Conservation (phyloP, 2,888 invertebrate genomes). For the Ctenicera cuprea region DNA sequence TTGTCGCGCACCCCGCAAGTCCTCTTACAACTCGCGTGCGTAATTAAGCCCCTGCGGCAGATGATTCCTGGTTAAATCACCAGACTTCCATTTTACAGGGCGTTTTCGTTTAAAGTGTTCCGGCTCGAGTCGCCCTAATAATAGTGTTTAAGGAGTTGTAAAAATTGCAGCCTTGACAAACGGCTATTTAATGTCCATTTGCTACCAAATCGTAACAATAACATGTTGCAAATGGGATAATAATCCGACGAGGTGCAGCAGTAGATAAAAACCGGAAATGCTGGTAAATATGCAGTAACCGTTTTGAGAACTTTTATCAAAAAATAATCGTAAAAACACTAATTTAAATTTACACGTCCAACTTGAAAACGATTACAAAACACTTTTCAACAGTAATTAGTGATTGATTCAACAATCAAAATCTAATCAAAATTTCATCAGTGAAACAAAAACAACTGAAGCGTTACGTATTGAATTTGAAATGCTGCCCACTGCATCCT, state of each 20-base stretch:
- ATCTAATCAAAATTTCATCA: conserved; percentile 28
- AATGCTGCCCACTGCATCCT: conserved; percentile 23
- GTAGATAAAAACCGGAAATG: not conserved
- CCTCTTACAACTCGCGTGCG: conserved; percentile 34
- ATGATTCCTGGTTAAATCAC: conserved; percentile 43
- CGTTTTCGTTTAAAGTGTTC: conserved; percentile 44
- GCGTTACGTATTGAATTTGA: conserved; percentile 11
- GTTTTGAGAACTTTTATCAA: not conserved
- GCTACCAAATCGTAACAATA: conserved; percentile 39
- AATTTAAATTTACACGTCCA: not conserved
- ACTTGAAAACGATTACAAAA: conserved; percentile 4
- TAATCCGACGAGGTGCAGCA: conserved; percentile 5
- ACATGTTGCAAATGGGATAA: conserved; percentile 33
- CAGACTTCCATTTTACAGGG: conserved; percentile 37
- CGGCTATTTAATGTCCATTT: conserved; percentile 44
- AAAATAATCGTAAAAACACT: not conserved
- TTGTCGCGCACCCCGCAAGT: conserved; percentile 13
- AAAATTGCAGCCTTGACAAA: conserved; percentile 47
- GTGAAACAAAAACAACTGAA: conserved; percentile 19
- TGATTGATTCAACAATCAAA: conserved; percentile 20
- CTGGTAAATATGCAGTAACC: not conserved
- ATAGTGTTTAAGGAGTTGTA: conserved; percentile 45
- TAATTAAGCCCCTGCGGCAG: conserved; percentile 44
- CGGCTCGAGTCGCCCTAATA: conserved; percentile 41
- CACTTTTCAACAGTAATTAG: conserved; percentile 18